These are phyloP conservation scores for Tokudaia tokunoshimensis DNA, from an alignment of 2,797 vertebrate genomes.

Conservation along the genomic window DNA sequence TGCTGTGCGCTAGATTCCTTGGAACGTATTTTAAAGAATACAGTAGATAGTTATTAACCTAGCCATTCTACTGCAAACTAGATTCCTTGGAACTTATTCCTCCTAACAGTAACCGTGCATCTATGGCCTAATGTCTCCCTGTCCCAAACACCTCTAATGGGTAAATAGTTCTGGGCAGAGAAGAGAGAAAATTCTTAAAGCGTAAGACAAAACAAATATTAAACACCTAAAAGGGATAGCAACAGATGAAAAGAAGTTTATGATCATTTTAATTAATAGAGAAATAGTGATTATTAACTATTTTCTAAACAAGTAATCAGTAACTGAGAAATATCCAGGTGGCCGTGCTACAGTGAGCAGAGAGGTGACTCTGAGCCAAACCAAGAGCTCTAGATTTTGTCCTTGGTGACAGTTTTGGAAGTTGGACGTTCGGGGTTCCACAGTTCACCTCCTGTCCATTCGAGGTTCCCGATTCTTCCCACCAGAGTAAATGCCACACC, in stretches of 20 bases:
- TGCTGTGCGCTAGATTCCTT: background rate
- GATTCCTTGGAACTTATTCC: too few relatives aligned
- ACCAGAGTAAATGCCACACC: background rate
- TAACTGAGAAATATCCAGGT: background rate
- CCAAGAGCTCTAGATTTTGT: background rate
- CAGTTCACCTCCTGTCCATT: background rate
- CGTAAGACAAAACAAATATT: background rate
- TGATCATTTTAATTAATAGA: background rate
- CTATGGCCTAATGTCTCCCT: background rate
- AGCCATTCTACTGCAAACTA: background rate
- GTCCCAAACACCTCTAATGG: background rate
- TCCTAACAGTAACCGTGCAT: background rate
- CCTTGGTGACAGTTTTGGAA: background rate
- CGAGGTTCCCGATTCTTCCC: background rate
- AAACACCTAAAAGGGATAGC: background rate
- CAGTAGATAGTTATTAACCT: background rate
- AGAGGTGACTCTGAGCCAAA: too few relatives aligned
- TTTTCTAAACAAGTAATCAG: background rate
- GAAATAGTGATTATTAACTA: background rate
- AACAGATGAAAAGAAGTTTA: conserved; percentile 1
- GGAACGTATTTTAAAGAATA: background rate
- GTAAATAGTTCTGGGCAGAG: background rate
- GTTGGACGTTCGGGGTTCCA: background rate
- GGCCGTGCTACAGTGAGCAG: background rate
- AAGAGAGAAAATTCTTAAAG: background rate